These are phyloP conservation scores for Pagetopsis macropterus DNA, from an alignment of 2,797 vertebrate genomes.

Conservation along the genomic window DNA sequence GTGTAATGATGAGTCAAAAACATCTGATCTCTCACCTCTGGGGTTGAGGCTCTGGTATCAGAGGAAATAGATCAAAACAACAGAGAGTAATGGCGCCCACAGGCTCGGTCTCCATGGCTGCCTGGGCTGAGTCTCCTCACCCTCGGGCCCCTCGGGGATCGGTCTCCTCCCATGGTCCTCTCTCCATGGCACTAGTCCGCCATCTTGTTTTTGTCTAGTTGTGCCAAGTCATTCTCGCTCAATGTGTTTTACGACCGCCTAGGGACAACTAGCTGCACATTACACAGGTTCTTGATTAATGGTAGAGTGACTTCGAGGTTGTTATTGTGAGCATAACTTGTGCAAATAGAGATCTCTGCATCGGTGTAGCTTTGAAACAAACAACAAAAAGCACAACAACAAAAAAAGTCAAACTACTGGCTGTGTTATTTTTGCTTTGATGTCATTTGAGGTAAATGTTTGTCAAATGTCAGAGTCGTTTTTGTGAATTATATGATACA, in stretches of 20 bases:
- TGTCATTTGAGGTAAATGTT: conserved; percentile 86
- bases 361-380: conserved; percentile 70
- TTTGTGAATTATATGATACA: conserved; percentile 82
- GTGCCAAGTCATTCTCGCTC: conserved; percentile 72
- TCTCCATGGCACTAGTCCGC: conserved; percentile 71
- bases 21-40: conserved; percentile 9
- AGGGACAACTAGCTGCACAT: conserved; percentile 56
- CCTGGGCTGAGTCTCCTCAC: conserved; percentile 53
- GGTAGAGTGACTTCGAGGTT: conserved; percentile 35
- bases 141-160: conserved; percentile 57
- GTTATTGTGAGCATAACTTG: conserved; percentile 55
- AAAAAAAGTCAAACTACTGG: conserved; percentile 64
- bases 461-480: conserved; percentile 85
- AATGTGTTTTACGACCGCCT: conserved; percentile 39
- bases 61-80: conserved; percentile 62
- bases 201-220: conserved; percentile 75
- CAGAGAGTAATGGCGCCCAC: conserved; percentile 52
- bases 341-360: conserved; percentile 59
- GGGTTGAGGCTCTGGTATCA: conserved; percentile 27
- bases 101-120: conserved; percentile 68
- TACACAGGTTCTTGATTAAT: conserved; percentile 40
- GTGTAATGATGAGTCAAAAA: background rate
- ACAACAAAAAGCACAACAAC: conserved; percentile 80
- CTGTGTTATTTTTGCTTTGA: conserved; percentile 77
- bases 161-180: conserved; percentile 65